Conservation (phyloP, 1,140 invertebrate species). For the Megalonaias nervosa region DNA sequence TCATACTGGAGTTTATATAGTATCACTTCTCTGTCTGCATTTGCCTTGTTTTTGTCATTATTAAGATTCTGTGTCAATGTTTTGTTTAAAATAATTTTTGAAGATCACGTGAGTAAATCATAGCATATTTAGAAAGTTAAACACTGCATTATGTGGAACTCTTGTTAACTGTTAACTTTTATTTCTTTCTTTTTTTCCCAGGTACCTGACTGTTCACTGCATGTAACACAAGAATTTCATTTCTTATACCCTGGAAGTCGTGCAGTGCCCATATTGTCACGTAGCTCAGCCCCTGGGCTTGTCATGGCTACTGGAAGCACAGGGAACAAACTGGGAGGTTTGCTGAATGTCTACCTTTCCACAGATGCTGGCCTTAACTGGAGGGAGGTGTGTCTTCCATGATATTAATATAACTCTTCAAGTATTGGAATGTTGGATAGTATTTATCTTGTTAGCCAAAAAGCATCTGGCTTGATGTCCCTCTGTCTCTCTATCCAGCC, state of each 20-base stretch:
- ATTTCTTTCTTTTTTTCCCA: slow-evolving; percentile 45
- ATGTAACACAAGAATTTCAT: slow-evolving; percentile 88
- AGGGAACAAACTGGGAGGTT: slow-evolving; percentile 82
- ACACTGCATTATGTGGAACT: no score
- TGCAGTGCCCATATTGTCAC: slow-evolving; percentile 87
- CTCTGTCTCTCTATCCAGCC: no score
- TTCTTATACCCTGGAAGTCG: slow-evolving; percentile 85
- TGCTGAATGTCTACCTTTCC: slow-evolving; percentile 84
- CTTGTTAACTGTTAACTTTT: background rate
- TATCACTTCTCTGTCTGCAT: no score
- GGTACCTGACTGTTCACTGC: slow-evolving; percentile 82
- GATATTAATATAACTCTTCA: background rate
- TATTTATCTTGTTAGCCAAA: background rate
- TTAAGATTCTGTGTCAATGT: no score
- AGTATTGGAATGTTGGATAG: background rate
- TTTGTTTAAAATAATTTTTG: no score
- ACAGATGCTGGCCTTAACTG: slow-evolving; percentile 88
- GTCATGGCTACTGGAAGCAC: slow-evolving; percentile 86
- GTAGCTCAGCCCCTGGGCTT: slow-evolving; percentile 84
- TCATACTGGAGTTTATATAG: no score
- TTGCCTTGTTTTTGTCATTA: no score
- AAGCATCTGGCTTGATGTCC: no score
- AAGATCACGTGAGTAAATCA: no score
- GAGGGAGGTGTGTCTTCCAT: slow-evolving; percentile 76
- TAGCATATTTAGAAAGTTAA: no score